Percentiles rank a stretch among this genome's conserved stretches.
These are phyloP conservation scores for Anticlea derivata DNA, from an alignment of 2,888 invertebrate species.

Conservation along the genomic window DNA sequence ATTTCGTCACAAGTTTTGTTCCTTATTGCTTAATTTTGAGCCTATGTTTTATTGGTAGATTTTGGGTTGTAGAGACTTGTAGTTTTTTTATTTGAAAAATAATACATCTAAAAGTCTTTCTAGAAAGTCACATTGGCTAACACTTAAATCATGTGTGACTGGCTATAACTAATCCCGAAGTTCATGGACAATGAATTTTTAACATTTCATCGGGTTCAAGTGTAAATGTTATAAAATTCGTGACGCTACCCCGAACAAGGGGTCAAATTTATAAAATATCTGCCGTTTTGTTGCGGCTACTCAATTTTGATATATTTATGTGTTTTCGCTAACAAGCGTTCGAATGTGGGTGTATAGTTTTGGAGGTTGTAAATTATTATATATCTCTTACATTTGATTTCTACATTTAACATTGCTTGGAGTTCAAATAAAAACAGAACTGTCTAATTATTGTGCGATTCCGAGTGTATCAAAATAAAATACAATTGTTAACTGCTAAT, in stretches of 20 bases:
- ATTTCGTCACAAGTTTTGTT: no score
- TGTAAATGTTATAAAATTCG: slow-evolving; percentile 75
- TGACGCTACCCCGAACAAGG: slow-evolving; percentile 64
- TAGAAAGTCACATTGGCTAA: slow-evolving; percentile 45
- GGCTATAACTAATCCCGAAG: slow-evolving; percentile 67
- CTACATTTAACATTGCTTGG: neutral
- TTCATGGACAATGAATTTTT: slow-evolving; percentile 80
- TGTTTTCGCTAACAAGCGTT: slow-evolving; percentile 57
- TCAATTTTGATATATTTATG: slow-evolving; percentile 67
- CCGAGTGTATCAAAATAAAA: neutral
- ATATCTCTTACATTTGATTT: neutral
- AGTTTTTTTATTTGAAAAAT: no score
- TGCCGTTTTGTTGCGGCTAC: slow-evolving; percentile 58
- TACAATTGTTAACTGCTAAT: neutral
- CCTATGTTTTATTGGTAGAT: no score
- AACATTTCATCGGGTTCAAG: slow-evolving; percentile 69
- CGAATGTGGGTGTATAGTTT: slow-evolving; percentile 55
- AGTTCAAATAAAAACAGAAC: neutral
- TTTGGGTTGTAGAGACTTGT: no score
- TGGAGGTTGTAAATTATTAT: slow-evolving; percentile 39
- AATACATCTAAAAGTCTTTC: no score
- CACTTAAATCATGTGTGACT: slow-evolving; percentile 69
- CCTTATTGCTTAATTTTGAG: no score
- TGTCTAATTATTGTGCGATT: no score
- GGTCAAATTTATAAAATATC: slow-evolving; percentile 69